Conservation (phyloP, 2,113 vertebrate species). For the Phasianus colchicus region DNA sequence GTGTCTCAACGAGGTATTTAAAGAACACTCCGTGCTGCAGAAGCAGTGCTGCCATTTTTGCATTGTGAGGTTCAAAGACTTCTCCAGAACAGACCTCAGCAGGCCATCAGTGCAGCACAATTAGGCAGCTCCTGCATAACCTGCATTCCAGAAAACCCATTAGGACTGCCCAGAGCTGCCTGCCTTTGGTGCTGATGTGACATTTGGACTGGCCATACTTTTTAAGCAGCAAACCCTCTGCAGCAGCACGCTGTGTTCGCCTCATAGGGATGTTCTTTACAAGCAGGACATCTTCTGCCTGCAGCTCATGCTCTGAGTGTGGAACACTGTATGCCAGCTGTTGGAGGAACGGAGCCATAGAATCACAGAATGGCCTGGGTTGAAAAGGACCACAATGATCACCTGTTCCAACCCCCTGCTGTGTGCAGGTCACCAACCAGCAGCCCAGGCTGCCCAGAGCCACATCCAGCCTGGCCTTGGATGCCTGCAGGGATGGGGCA, state of each 20-base stretch:
- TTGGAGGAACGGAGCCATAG: accelerated
- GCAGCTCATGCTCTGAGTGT: accelerated
- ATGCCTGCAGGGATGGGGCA: too few relatives aligned
- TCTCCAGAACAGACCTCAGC: neutral
- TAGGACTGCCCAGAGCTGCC: neutral
- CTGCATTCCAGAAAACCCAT: neutral
- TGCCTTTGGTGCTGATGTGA: accelerated
- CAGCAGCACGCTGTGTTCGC: neutral
- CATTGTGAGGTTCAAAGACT: neutral
- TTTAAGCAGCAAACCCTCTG: neutral
- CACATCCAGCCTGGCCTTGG: too few relatives aligned
- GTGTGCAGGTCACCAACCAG: too few relatives aligned
- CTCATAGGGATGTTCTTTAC: neutral
- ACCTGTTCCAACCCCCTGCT: too few relatives aligned
- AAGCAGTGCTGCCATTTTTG: neutral
- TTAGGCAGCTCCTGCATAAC: neutral
- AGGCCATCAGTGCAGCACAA: accelerated
- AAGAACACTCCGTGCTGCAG: neutral
- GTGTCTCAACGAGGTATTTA: neutral
- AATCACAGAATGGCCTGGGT: too few relatives aligned
- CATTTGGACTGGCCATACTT: neutral
- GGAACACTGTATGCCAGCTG: too few relatives aligned
- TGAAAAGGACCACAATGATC: too few relatives aligned
- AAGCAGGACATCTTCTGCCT: accelerated
- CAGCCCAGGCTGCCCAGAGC: too few relatives aligned